phyloP scores from a whole-genome alignment of 1,140 invertebrate species.

The Palaemon carinicauda region DNA sequence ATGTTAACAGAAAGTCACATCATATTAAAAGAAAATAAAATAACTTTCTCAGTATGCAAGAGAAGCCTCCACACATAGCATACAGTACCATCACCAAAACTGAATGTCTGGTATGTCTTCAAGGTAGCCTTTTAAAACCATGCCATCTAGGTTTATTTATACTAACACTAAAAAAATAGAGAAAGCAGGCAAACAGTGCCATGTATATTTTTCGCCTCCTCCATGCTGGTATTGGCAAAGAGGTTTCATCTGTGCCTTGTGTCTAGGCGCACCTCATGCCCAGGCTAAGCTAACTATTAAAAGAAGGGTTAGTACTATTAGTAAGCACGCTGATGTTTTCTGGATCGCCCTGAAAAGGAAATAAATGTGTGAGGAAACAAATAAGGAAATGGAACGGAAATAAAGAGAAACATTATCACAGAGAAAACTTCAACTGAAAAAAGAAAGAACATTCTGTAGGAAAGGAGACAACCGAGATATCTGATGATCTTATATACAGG shows the following conservation, averaged over 20 bases:
- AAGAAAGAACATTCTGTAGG: neutral
- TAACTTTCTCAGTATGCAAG: neutral
- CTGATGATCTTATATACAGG: no score
- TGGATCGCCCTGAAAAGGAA: slow-evolving; percentile 51
- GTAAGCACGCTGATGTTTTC: slow-evolving; percentile 51
- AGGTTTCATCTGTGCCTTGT: neutral
- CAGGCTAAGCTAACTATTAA: slow-evolving; percentile 52
- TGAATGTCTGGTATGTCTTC: no score
- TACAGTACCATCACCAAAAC: slow-evolving; percentile 5
- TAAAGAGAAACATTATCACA: slow-evolving; percentile 15
- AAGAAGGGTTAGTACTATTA: slow-evolving; percentile 49
- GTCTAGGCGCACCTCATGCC: neutral
- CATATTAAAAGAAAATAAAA: neutral
- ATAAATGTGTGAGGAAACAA: slow-evolving; percentile 49
- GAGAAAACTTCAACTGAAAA: neutral
- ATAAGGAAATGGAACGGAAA: slow-evolving; percentile 26
- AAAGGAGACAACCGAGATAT: no score
- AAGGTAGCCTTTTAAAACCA: neutral
- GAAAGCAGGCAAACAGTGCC: no score
- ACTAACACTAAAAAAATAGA: neutral
- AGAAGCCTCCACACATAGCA: neutral
- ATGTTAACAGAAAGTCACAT: no score
- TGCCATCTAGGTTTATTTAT: neutral
- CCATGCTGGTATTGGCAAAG: slow-evolving; percentile 3
- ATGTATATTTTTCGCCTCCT: no score